Evolutionary conservation across 2,888 invertebrate species (phyloP).

Genomic region (Pardosa pseudoannulata): DNA sequence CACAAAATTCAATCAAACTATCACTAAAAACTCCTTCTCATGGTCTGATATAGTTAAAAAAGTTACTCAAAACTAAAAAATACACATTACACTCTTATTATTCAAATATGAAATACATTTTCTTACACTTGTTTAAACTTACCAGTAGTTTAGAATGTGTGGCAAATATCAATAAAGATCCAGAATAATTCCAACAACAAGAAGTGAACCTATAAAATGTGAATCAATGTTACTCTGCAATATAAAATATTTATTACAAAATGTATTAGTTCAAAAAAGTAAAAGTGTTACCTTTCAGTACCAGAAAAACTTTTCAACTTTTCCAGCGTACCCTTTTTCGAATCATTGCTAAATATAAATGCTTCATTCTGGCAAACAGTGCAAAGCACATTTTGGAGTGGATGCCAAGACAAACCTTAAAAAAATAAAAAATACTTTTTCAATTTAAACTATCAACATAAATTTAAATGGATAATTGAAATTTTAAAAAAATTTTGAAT

Average conservation of each 20-base stretch:
- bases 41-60: no score
- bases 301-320: conserved; percentile 70
- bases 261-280: not conserved
- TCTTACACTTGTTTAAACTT: no score
- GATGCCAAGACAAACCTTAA: conserved; percentile 65
- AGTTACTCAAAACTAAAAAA: no score
- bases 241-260: no score
- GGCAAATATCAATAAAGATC: conserved; percentile 70
- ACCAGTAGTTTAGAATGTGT: conserved; percentile 69
- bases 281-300: conserved; percentile 51
- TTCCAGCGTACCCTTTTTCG: conserved; percentile 67
- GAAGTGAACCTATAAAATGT: conserved; percentile 57
- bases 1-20: no score
- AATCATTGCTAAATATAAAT: conserved; percentile 64
- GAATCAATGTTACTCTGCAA: not conserved
- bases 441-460: no score
- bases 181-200: conserved; percentile 72
- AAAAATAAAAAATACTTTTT: conserved; percentile 1
- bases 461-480: no score
- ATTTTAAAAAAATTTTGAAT: no score
- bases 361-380: conserved; percentile 71
- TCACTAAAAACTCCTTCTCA: no score
- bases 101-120: not conserved
- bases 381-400: conserved; percentile 58
- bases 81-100: no score